Conservation (phyloP, 2,888 invertebrate genomes). For the Pogonocherus hispidulus region DNA sequence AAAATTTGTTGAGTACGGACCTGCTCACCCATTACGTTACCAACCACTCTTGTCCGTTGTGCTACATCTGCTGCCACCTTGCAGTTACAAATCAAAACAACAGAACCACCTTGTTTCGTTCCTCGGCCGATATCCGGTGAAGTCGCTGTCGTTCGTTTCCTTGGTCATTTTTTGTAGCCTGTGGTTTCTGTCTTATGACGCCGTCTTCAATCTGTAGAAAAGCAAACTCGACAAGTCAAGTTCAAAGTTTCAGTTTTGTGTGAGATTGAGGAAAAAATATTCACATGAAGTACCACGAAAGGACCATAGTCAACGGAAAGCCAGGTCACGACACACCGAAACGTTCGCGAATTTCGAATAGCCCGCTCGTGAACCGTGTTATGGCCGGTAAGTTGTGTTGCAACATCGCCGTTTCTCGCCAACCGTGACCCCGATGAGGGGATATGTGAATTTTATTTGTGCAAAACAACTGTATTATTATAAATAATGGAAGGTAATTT, state of each 20-base stretch:
- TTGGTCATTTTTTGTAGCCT: slow-evolving; percentile 26
- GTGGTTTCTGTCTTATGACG: slow-evolving; percentile 37
- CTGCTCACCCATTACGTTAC: too few species aligned
- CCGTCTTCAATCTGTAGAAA: slow-evolving; percentile 54
- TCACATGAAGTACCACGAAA: slow-evolving; percentile 61
- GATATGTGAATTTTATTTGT: slow-evolving; percentile 58
- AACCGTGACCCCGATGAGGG: slow-evolving; percentile 65
- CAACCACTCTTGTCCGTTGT: not conserved
- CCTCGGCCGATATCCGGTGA: slow-evolving; percentile 30
- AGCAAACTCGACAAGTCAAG: slow-evolving; percentile 55
- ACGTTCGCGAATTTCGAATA: slow-evolving; percentile 63
- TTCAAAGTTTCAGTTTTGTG: slow-evolving; percentile 60
- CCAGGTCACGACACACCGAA: slow-evolving; percentile 56
- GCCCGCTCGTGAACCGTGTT: slow-evolving; percentile 70
- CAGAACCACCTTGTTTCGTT: slow-evolving; percentile 31
- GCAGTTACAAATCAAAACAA: slow-evolving; percentile 27
- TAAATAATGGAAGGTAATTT: slow-evolving; percentile 67
- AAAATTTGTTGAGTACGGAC: not conserved
- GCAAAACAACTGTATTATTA: slow-evolving; percentile 60
- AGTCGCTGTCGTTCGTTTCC: slow-evolving; percentile 18
- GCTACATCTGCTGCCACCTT: slow-evolving; percentile 33
- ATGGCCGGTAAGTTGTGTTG: slow-evolving; percentile 82
- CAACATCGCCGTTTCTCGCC: slow-evolving; percentile 61
- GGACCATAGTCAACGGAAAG: slow-evolving; percentile 55
- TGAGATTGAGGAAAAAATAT: slow-evolving; percentile 40